These are phyloP conservation scores for Crocuta crocuta DNA, from an alignment of 2,113 vertebrate species.

Conservation along the genomic window DNA sequence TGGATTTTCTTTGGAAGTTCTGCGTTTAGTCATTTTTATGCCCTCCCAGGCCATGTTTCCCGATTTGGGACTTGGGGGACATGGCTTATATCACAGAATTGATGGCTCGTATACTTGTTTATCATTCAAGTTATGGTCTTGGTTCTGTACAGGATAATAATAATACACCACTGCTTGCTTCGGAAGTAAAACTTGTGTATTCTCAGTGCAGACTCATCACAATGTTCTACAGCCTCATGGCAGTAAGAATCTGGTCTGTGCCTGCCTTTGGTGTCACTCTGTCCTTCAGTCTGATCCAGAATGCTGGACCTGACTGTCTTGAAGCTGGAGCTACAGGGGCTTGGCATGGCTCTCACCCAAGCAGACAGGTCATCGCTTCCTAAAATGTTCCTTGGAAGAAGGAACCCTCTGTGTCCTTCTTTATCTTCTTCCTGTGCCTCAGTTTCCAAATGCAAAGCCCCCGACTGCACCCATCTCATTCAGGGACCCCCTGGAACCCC, in stretches of 20 bases:
- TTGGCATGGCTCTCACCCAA: neutral
- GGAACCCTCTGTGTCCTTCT: neutral
- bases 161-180: neutral
- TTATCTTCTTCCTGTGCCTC: neutral
- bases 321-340: too few species aligned
- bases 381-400: neutral
- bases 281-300: neutral
- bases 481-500: neutral
- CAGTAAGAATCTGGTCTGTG: neutral
- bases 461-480: neutral
- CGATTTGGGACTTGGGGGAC: neutral
- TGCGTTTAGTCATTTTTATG: neutral
- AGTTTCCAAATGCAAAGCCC: neutral
- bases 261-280: neutral
- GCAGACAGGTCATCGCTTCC: neutral
- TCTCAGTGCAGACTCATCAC: neutral
- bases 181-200: neutral
- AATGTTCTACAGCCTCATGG: neutral
- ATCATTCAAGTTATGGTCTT: too few species aligned
- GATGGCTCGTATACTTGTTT: neutral
- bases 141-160: neutral
- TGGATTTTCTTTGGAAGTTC: neutral
- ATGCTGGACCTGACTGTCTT: neutral
- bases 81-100: neutral
- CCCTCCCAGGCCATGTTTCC: too few species aligned